Evolutionary conservation across 2,797 vertebrate species (phyloP).

Genomic region (Malacoctenus gilli): DNA sequence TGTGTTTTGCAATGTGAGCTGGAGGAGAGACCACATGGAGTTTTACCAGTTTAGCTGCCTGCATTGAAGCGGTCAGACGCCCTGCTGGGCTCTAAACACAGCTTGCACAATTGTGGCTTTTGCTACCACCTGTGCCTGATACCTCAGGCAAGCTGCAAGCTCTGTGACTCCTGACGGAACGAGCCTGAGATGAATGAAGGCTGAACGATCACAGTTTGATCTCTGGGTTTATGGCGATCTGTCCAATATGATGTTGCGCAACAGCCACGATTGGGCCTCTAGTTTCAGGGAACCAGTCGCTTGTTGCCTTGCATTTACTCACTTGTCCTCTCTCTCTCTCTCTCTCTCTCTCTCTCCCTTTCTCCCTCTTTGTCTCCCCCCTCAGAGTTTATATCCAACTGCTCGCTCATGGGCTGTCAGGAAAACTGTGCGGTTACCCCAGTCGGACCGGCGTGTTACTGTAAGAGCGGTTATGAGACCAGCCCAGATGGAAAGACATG

Average conservation of each 20-base stretch:
- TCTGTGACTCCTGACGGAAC: slow-evolving; percentile 26
- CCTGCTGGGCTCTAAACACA: slow-evolving; percentile 22
- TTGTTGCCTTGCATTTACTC: too few species aligned
- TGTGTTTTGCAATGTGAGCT: neutral
- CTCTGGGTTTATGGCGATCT: slow-evolving; percentile 19
- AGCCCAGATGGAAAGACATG: slow-evolving; percentile 87
- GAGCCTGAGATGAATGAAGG: slow-evolving; percentile 22
- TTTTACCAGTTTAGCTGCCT: neutral
- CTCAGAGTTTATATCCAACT: slow-evolving; percentile 86
- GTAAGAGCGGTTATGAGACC: slow-evolving; percentile 90
- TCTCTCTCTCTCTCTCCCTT: neutral
- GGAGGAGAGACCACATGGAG: neutral
- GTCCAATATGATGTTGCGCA: slow-evolving; percentile 26
- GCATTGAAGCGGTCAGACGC: neutral
- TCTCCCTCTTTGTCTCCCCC: slow-evolving; percentile 6
- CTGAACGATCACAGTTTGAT: slow-evolving; percentile 20
- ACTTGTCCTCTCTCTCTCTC: neutral
- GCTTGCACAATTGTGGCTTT: slow-evolving; percentile 19
- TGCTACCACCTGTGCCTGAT: slow-evolving; percentile 36
- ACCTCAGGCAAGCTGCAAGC: slow-evolving; percentile 18
- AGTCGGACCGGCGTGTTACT: slow-evolving; percentile 88
- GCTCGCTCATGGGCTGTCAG: slow-evolving; percentile 84
- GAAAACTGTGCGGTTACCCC: slow-evolving; percentile 89
- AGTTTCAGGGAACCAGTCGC: too few species aligned
- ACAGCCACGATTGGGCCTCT: slow-evolving; percentile 26